A percentile compares a stretch with the other conserved stretches of the same genome.
Conservation (phyloP, 2,113 vertebrate genomes). For the Calidris pygmaea region DNA sequence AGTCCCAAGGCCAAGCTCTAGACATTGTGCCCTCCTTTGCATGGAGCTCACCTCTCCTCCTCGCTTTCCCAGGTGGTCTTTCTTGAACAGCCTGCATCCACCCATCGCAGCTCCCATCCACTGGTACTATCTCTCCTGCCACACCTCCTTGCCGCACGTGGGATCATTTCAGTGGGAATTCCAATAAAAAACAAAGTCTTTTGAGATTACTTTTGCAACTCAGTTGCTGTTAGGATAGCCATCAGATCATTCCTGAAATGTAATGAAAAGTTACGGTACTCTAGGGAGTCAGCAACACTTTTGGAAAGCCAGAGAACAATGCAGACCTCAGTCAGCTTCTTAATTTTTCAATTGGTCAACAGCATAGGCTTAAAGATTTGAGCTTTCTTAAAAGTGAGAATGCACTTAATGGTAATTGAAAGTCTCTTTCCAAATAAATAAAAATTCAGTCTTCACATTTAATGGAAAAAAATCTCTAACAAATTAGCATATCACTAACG, state of each 20-base stretch:
- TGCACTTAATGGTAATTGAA: conserved; percentile 55
- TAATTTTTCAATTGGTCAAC: neutral
- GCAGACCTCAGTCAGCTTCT: neutral
- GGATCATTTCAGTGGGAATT: neutral
- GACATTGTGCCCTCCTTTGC: neutral
- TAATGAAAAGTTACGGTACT: neutral
- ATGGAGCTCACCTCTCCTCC: neutral
- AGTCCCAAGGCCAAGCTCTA: neutral
- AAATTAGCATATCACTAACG: conserved; percentile 8
- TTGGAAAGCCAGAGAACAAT: conserved; percentile 5
- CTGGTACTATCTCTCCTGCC: neutral
- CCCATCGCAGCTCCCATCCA: accelerated
- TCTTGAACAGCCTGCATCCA: neutral
- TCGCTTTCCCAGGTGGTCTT: neutral
- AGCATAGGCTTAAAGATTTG: conserved; percentile 40
- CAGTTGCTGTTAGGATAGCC: neutral
- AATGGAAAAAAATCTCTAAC: conserved; percentile 40
- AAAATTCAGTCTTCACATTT: conserved; percentile 43
- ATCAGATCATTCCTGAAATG: neutral
- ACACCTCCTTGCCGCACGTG: accelerated
- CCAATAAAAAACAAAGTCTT: neutral
- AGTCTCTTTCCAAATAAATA: conserved; percentile 62
- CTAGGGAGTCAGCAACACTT: conserved; percentile 5
- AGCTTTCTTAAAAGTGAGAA: conserved; percentile 46
- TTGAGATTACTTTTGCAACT: neutral